Percentiles rank a stretch among this genome's conserved stretches.
Conservation (phyloP, 2,797 vertebrate genomes). For the Falco naumanni region DNA sequence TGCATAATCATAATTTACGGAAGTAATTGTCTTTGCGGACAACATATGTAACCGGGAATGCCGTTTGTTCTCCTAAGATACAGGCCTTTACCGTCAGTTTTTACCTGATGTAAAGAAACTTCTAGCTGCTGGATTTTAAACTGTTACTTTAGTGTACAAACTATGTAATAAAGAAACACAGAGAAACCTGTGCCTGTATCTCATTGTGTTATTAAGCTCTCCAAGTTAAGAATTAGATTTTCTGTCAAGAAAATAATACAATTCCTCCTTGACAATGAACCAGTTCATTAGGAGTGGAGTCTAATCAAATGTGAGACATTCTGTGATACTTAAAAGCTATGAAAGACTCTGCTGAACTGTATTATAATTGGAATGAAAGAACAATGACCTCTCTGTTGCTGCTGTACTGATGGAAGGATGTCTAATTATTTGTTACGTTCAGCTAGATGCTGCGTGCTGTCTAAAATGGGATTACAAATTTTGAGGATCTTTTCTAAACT, state of each 20-base stretch:
- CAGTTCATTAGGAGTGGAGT: constrained; percentile 7
- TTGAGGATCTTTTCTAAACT: background rate
- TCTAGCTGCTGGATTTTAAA: constrained; percentile 16
- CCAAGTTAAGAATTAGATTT: background rate
- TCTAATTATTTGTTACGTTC: background rate
- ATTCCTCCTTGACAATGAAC: background rate
- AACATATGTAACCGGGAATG: background rate
- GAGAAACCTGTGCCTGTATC: constrained; percentile 12
- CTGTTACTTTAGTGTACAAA: background rate
- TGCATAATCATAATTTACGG: background rate
- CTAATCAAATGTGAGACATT: constrained; percentile 17
- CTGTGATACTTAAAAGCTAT: background rate
- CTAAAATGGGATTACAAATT: background rate
- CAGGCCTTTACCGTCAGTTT: background rate
- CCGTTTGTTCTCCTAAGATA: background rate
- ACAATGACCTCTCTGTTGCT: constrained; percentile 51
- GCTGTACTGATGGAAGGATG: background rate
- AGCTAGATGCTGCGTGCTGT: background rate
- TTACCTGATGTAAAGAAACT: background rate
- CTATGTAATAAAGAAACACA: constrained; percentile 33
- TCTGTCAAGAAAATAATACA: background rate
- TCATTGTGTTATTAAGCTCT: constrained; percentile 6
- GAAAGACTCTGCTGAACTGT: constrained; percentile 33
- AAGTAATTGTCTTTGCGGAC: background rate
- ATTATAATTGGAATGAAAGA: background rate